Conservation (phyloP, 1,140 invertebrate genomes). For the Drosophila ananassae region DNA sequence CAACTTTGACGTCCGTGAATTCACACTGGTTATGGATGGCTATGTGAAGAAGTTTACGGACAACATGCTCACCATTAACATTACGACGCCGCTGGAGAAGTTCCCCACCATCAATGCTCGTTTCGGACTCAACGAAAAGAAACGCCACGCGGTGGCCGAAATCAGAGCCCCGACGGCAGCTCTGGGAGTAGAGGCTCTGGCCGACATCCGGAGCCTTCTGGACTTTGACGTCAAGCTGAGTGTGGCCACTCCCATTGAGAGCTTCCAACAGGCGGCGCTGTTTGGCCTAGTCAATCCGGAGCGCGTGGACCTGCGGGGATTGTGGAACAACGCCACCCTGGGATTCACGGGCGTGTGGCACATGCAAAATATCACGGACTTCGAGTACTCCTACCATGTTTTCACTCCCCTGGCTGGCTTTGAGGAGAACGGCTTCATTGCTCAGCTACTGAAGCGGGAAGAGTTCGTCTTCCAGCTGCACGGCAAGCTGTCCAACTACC, state of each 20-base stretch:
- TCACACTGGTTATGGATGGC: conserved; percentile 87
- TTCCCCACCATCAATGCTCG: conserved; percentile 87
- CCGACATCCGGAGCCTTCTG: conserved; percentile 85
- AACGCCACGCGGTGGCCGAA: conserved; percentile 89
- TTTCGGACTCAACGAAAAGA: conserved; percentile 88
- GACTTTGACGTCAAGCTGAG: conserved; percentile 90
- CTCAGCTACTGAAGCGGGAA: conserved; percentile 86
- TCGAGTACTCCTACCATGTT: conserved; percentile 90
- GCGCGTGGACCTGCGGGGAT: conserved; percentile 88
- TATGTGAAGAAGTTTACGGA: conserved; percentile 87
- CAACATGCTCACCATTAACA: conserved; percentile 88
- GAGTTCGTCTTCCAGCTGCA: conserved; percentile 89
- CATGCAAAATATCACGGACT: conserved; percentile 88
- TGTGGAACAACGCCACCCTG: conserved; percentile 89
- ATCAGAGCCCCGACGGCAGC: conserved; percentile 87
- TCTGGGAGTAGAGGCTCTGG: conserved; percentile 88
- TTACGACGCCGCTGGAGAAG: conserved; percentile 89
- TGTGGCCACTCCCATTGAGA: conserved; percentile 89
- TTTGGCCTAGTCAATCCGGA: conserved; percentile 67
- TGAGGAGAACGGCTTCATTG: conserved; percentile 89
- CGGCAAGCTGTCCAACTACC: conserved; percentile 87
- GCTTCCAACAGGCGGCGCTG: conserved; percentile 86
- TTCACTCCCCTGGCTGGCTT: conserved; percentile 90
- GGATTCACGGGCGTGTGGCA: conserved; percentile 91
- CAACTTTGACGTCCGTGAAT: conserved; percentile 88